Base-by-base conservation (phyloP, 2,888 invertebrate species). In the Melanostoma scalare region DNA sequence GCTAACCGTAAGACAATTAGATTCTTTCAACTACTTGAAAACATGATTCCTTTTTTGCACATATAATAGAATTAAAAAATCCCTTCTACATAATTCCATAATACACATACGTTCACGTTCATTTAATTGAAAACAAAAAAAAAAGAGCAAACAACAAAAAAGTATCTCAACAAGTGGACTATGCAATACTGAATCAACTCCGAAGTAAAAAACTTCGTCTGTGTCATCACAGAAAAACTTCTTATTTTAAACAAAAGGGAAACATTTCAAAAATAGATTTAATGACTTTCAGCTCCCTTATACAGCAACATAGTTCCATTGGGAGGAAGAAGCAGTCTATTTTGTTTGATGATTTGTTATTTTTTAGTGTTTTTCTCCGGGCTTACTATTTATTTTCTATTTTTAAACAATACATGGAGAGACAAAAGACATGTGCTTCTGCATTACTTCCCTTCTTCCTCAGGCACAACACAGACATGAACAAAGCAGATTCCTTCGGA, bases 211-310 rank as follows among this genome's bases (percentile, higher is more conserved):
- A 31, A 33, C 44, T 69, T 77, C 68, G 78, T 74, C 78, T 63
- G 58, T 74, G 38, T 10, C 72, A 30, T 82, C 69, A 74, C 52
- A 78, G 63, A 56, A 68, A 58, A 71, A 38, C 52, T 53, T 72
- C 53, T 53, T n/a, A 31, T 42, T 50, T 56, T 55, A 53, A 69
- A 78, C 84, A 74, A 79, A 82, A 78, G 84, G 84, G 79, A 84
- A 84, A 84, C 74, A 75, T 55, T 84, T 79, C 67, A 71, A 84
- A 84, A 84, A 84, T 84, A 84, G 84, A 79, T 78, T 78, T 84
- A 75, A 84, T 84, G 78, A 71, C 79, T 84, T 84, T 75, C 84
- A 78, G 78, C 75, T 55, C 55, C 73, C 31, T 58, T 61, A 6
- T 46, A 6, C 30, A 20, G 31, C 9, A 58, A n/a, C 42, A 60